Evolutionary conservation across 2,113 vertebrate genomes (phyloP).

Genomic region (Nothocercus nigrocapillus): DNA sequence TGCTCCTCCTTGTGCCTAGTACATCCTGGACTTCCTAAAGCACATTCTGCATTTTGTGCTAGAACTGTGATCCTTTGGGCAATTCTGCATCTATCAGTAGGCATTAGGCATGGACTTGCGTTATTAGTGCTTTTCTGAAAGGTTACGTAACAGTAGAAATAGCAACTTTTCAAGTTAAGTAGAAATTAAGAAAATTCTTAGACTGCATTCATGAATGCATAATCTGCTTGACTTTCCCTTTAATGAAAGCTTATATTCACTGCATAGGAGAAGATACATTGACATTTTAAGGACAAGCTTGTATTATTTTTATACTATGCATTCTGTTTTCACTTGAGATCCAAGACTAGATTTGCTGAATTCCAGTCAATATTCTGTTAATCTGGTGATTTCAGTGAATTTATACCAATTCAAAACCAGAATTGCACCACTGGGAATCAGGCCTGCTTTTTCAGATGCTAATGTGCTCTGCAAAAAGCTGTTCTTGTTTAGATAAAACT

Average conservation of each 20-base stretch:
- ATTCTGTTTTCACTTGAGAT: neutral
- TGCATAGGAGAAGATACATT: neutral
- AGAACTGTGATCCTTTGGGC: neutral
- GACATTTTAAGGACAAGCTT: constrained; percentile 10
- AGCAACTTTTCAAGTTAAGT: neutral
- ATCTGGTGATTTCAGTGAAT: constrained; percentile 50
- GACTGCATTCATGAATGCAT: neutral
- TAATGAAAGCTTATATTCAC: neutral
- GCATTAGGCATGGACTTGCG: neutral
- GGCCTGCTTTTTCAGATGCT: constrained; percentile 50
- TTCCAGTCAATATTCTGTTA: constrained; percentile 29
- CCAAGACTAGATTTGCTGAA: constrained; percentile 26
- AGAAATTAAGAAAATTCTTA: neutral
- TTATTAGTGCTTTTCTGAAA: neutral
- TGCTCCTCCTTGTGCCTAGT: neutral
- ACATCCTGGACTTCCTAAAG: neutral
- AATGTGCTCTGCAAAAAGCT: constrained; percentile 49
- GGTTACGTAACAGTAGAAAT: neutral
- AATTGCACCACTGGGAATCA: constrained; percentile 35
- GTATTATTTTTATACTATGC: constrained; percentile 2
- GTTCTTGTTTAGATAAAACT: constrained; percentile 65
- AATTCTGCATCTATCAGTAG: neutral
- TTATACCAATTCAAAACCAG: constrained; percentile 7
- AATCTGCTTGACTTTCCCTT: neutral
- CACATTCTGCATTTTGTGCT: neutral